Conservation (phyloP, 2,113 vertebrate species). For the Glareola pratincola region DNA sequence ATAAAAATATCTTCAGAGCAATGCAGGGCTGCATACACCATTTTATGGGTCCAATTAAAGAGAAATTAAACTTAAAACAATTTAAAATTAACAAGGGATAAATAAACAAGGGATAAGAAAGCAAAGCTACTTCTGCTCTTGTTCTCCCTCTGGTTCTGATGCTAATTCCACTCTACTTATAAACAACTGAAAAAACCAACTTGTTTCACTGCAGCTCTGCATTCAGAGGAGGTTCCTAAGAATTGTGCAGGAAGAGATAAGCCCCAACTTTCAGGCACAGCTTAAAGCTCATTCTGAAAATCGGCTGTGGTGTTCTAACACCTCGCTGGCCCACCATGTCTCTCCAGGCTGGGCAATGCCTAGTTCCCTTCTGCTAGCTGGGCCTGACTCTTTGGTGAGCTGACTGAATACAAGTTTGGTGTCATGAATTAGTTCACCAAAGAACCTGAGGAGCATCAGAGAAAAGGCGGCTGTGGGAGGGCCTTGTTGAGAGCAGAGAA, state of each 20-base stretch:
- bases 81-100: background rate
- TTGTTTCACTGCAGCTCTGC: background rate
- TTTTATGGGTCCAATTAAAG: background rate
- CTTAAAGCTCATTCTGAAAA: background rate
- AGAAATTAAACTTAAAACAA: background rate
- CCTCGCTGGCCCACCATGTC: rapidly evolving
- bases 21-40: background rate
- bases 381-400: background rate
- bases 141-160: background rate
- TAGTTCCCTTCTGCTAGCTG: background rate
- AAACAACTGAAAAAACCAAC: background rate
- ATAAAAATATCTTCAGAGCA: background rate
- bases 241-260: background rate
- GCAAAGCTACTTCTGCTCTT: background rate
- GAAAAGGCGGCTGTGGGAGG: background rate
- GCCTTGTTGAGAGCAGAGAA: background rate
- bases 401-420: background rate
- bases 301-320: background rate
- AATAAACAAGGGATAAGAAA: background rate
- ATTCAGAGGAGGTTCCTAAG: background rate
- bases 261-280: background rate
- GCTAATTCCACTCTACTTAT: background rate
- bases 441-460: background rate
- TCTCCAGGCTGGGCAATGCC: background rate
- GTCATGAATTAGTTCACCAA: background rate